Evolutionary conservation across 2,888 invertebrate species (phyloP), one percentile per base, ranked within the genome.

Genomic region (Chymomyza procnemis): DNA sequence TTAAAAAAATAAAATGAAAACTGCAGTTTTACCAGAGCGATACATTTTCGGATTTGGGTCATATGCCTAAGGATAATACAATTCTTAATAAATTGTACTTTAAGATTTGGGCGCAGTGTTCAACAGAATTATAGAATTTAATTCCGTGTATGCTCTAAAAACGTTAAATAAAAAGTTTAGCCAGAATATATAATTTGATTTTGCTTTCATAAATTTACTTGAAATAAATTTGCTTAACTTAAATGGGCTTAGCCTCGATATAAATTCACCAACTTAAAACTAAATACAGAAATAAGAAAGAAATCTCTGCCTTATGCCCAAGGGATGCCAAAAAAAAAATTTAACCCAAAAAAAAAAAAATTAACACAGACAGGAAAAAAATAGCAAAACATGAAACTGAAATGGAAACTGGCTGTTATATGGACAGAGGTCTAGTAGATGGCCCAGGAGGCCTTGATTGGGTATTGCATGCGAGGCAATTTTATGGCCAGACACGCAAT

Each of bases 401-500:
- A 41, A 50, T 19, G 12, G 18, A 52, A 50, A 58, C 57, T 30
- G 55, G 30, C 14, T 50, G 26, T 59, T 64, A 74, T 75, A 76
- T 72, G 81, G 79, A 72, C 86, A 73, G 72, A 60, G 76, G 80
- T 73, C 71, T 18, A 34, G 18, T 9, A 50, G 14, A 21, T 73
- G 78, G 66, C 26, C 63, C 46, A 30, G 22, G 22, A 41, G 12
- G 59, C 46, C 16, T 19, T 66, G 82, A 68, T 6, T 76, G 79
- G 75, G 71, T 60, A 66, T 26, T 30, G 18, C 52, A 6, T 55
- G 56, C 5, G 56, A 8, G 61, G 66, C 71, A 80, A 85, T 81
- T 81, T 81, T 78, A 83, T 82, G 86, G 76, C 73, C 76, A 82
- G 84, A 82, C 86, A 84, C 86, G 86, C 86, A 82, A 82, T 85